phyloP scores from a whole-genome alignment of 2,888 invertebrate genomes.

The Drosophila lacicola region DNA sequence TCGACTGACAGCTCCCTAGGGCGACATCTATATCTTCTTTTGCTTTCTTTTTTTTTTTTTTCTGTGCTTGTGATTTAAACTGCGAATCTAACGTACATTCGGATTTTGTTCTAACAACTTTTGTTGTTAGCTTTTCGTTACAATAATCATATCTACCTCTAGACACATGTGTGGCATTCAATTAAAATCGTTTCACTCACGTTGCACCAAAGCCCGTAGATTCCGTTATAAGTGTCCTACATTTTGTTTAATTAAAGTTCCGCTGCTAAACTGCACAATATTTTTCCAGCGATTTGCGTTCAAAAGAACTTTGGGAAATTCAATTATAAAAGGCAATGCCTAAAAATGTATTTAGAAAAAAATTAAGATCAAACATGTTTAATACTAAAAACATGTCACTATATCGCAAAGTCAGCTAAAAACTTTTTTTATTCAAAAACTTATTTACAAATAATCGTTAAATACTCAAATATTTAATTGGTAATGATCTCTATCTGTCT shows the following conservation, averaged over 20 bases:
- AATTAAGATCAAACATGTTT: too few relatives aligned
- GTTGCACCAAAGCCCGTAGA: conserved; percentile 31
- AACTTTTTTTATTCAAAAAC: too few relatives aligned
- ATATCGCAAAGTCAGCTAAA: too few relatives aligned
- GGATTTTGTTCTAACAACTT: conserved; percentile 30
- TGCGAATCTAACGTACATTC: conserved; percentile 52
- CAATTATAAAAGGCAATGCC: too few relatives aligned
- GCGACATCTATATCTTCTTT: conserved; percentile 23
- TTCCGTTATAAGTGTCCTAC: conserved; percentile 25
- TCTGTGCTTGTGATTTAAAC: conserved; percentile 34
- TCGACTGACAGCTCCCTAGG: conserved; percentile 44
- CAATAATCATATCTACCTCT: conserved; percentile 22
- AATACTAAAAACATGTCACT: too few relatives aligned
- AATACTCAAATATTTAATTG: too few relatives aligned
- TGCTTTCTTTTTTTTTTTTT: conserved; percentile 6
- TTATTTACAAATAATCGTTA: too few relatives aligned
- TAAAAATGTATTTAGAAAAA: too few relatives aligned
- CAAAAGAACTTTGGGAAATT: too few relatives aligned
- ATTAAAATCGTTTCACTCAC: conserved; percentile 46
- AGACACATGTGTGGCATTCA: conserved; percentile 40
- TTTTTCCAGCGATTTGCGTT: conserved; percentile 11
- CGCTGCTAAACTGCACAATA: conserved; percentile 3
- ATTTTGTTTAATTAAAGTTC: conserved; percentile 21
- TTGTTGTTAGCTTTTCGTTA: conserved; percentile 42
- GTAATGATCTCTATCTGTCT: too few relatives aligned